Evolutionary conservation across 2,797 vertebrate genomes (phyloP).

Genomic region (Capromys pilorides): DNA sequence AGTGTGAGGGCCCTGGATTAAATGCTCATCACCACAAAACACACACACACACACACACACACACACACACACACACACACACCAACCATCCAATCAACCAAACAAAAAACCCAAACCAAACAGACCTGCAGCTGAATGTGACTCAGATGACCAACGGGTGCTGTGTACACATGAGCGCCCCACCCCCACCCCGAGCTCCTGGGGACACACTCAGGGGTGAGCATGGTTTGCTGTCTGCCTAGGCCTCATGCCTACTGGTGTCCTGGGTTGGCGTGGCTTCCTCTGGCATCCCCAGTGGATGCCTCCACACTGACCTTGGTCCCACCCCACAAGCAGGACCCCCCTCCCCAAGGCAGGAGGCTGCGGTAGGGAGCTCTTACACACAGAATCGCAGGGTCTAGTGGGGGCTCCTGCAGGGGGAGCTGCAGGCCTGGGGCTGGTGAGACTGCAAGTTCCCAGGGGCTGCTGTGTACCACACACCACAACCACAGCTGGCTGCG

Average conservation of each 20-base stretch:
- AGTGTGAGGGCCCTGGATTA: not conserved
- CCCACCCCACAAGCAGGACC: fast-evolving
- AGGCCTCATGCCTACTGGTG: fast-evolving
- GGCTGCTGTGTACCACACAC: not conserved
- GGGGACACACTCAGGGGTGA: fast-evolving
- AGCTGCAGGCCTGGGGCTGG: not conserved
- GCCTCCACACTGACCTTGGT: not conserved
- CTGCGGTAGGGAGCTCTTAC: fast-evolving
- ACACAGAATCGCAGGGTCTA: too few species aligned
- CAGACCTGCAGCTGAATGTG: fast-evolving
- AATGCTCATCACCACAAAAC: not conserved
- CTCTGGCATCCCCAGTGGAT: too few species aligned
- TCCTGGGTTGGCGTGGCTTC: not conserved
- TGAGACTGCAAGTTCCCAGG: too few species aligned
- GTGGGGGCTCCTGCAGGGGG: not conserved
- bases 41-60: not conserved
- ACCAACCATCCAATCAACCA: not conserved
- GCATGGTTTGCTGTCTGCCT: fast-evolving
- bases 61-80: not conserved
- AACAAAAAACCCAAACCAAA: not conserved
- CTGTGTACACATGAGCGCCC: fast-evolving
- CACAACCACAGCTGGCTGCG: fast-evolving
- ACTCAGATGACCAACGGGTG: not conserved
- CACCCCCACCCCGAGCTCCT: not conserved
- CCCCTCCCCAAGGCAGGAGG: fast-evolving